Evolutionary conservation across 2,113 vertebrate species (phyloP), one percentile per base, ranked within the genome.

Genomic region (Syrmaticus mikado): DNA sequence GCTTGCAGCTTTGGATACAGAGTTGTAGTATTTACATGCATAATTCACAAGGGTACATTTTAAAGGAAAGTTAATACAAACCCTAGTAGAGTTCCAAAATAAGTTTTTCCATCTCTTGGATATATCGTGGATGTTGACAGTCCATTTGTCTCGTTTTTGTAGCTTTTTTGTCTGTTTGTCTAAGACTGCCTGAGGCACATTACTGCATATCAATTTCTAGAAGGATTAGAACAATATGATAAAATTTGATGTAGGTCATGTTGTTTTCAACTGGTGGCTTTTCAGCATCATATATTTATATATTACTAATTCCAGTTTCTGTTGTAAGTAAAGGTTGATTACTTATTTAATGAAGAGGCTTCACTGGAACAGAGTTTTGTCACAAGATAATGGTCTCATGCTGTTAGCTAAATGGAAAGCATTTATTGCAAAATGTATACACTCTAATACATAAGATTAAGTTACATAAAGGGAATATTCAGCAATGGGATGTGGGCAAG

Each of bases 341-440:
- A 95, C 92, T 83, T 95, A 65, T 92, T 96, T 94, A 94, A 89
- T 95, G 89, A 97, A 95, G 90, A 96, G 87, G 83, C 84, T 95
- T 91, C 75, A 85, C 50, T 50, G 67, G 61, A 95, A 91, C 30
- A 86, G 90, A 93, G 89, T 94, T 93, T 92, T 95, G 65, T 91
- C 79, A 85, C 65, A 84, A 77, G 92, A 94, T 96, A 96, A 95
- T 96, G 94, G 95, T 92, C 94, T 94, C 96, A 95, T 85, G 94
- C 95, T 97, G 95, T 97, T 97, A 92, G 95, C 74, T 96, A 95
- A 97, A 95, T 92, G 93, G 87, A 95, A 94, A 89, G 90, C 71
- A 93, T 96, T 96, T 95, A 93, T 58, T 70, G 50, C 82, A 93
- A 97, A 96, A 95, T 78, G 76, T 92, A 95, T 95, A 92, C 89